A percentile compares a stretch with the other conserved stretches of the same genome.
Evolutionary conservation across 2,113 vertebrate species (phyloP).

Genomic region (Chiloscyllium plagiosum): DNA sequence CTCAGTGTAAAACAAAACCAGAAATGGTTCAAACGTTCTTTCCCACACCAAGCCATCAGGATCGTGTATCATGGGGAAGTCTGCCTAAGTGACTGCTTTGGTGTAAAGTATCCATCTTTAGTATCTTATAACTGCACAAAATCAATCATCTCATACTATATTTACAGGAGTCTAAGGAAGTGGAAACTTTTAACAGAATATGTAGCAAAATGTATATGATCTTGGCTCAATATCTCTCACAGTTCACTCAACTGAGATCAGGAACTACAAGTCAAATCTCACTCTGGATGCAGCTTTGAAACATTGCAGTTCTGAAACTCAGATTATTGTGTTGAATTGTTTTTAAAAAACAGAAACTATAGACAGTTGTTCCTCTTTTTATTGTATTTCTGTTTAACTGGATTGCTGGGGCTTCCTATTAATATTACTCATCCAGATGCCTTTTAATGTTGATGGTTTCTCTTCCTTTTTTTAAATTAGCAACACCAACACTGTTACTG

Average conservation of each 20-base stretch:
- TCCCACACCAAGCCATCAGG: no score
- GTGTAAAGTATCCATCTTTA: not conserved
- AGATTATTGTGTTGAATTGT: not conserved
- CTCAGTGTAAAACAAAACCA: not conserved
- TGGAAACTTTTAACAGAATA: not conserved
- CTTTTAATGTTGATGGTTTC: not conserved
- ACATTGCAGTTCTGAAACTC: not conserved
- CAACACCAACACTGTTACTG: not conserved
- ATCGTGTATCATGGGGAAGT: not conserved
- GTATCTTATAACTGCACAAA: not conserved
- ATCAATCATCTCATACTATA: not conserved
- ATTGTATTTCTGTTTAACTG: not conserved
- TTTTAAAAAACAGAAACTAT: not conserved
- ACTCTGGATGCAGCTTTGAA: not conserved
- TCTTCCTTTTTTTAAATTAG: not conserved
- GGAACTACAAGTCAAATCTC: not conserved
- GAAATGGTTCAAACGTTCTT: no score
- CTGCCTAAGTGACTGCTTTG: not conserved
- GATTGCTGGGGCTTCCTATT: not conserved
- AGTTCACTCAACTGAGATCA: not conserved
- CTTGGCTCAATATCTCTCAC: not conserved
- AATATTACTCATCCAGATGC: no score
- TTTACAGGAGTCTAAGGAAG: not conserved
- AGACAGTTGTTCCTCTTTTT: not conserved
- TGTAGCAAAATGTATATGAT: not conserved